Evolutionary conservation across 2,888 invertebrate genomes (phyloP), one percentile per base, ranked within the genome.

Genomic region (Odontomyia ornata): DNA sequence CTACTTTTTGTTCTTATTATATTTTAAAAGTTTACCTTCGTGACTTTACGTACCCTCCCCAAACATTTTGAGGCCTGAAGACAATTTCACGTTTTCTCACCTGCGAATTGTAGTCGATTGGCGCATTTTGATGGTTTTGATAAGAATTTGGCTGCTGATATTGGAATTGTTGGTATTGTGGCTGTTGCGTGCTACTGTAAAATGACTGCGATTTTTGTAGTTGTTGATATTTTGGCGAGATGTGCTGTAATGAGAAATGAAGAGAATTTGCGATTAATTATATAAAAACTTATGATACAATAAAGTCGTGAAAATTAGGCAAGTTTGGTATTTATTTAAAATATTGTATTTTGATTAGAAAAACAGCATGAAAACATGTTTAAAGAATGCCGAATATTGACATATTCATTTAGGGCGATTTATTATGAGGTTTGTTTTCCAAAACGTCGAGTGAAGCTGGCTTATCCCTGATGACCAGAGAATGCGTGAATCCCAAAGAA

Each of bases 51-150:
- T 57, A 73, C 21, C 73, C 60, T 30, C 25, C 36, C 73, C 73
- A 73, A 23, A 73, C 57, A 15, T 60, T 73, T 73, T 57, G 57
- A 15, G 73, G 73, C 60, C 73, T 57, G 57, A 36, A 73, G 57
- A 52, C 36, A 11, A 57, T 43, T 21, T 73, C 36, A 23, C 25
- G 60, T 73, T 60, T 52, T 11, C 36, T 28, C 13, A 25, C 25
- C 25, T 21, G 46, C 1, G 30, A 60, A 36, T 57, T 60, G 60
- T 57, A 57, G 23, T 36, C 23, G 36, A 43, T 27, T 30, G 65
- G 52, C 0, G 67, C 23, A 23, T 13, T 73, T 27, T 57, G 73
- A 23, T 13, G 43, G 11, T 3, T n/a, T 36, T 57, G 73, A 9
- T 72, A 72, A 3, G 21, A 28, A 56, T 52, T 52, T 28, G 47